These are phyloP conservation scores for Polyommatus icarus DNA, from an alignment of 2,888 invertebrate genomes.

Conservation along the genomic window DNA sequence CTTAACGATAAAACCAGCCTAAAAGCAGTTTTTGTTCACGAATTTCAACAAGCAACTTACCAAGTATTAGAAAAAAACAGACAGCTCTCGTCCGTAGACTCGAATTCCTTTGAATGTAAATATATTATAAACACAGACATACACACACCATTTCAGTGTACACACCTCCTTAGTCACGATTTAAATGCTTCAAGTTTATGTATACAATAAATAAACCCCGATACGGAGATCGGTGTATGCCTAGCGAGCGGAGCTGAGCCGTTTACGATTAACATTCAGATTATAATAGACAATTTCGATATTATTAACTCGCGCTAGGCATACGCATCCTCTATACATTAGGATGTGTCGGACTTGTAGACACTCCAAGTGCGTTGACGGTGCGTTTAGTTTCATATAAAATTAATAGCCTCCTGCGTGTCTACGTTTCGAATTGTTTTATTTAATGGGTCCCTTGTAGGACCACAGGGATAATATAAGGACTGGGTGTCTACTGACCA, in stretches of 20 bases:
- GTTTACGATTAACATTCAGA: neutral
- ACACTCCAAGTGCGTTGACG: conserved; percentile 21
- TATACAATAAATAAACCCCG: conserved; percentile 41
- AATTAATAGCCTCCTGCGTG: conserved; percentile 26
- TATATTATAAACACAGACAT: conserved; percentile 45
- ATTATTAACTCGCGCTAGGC: neutral
- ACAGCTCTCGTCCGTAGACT: conserved; percentile 56
- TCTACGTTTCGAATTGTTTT: conserved; percentile 21
- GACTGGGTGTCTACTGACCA: neutral
- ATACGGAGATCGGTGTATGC: neutral
- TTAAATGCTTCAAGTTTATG: conserved; percentile 61
- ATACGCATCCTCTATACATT: conserved; percentile 2
- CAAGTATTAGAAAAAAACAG: conserved; percentile 62
- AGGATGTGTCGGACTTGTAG: neutral
- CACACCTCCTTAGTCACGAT: conserved; percentile 31
- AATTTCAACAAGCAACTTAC: conserved; percentile 52
- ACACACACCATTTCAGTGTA: conserved; percentile 41
- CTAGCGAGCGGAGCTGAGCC: neutral
- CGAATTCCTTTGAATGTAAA: conserved; percentile 50
- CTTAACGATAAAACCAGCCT: too few relatives aligned
- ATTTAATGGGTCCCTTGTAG: neutral
- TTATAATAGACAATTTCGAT: conserved; percentile 10
- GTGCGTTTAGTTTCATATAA: conserved; percentile 31
- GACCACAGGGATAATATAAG: neutral
- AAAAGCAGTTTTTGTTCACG: neutral